These are phyloP conservation scores for Conistra vaccinii DNA, from an alignment of 2,888 invertebrate genomes.

Conservation along the genomic window DNA sequence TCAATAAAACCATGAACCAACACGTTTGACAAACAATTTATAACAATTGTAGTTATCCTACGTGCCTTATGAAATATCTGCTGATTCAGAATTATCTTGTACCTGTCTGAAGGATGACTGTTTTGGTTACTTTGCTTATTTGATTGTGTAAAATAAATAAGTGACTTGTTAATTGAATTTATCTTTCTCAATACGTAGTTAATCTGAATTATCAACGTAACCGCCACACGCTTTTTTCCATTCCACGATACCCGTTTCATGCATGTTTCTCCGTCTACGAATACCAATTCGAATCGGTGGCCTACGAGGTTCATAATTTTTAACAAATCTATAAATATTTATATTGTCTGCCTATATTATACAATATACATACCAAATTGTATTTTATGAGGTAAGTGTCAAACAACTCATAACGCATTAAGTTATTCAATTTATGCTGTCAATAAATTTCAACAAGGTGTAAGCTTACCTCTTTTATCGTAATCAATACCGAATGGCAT, in stretches of 20 bases:
- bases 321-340: slow-evolving; percentile 50
- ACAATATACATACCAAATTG: slow-evolving; percentile 57
- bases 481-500: slow-evolving; percentile 61
- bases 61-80: slow-evolving; percentile 67
- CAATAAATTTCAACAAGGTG: slow-evolving; percentile 67
- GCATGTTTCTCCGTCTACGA: slow-evolving; percentile 10
- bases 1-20: slow-evolving; percentile 75
- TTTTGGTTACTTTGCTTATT: slow-evolving; percentile 1
- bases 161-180: not conserved
- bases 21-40: slow-evolving; percentile 80
- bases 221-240: not conserved
- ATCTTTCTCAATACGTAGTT: not conserved
- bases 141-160: not conserved
- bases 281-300: slow-evolving; percentile 35
- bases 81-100: slow-evolving; percentile 57
- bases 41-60: slow-evolving; percentile 70
- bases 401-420: slow-evolving; percentile 62
- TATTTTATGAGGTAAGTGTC: slow-evolving; percentile 65
- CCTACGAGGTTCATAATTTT: slow-evolving; percentile 25
- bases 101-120: slow-evolving; percentile 26
- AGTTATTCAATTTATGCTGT: slow-evolving; percentile 67
- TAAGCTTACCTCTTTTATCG: slow-evolving; percentile 63
- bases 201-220: not conserved
- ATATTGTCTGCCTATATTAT: slow-evolving; percentile 26
- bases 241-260: slow-evolving; percentile 5